These are phyloP conservation scores for Hydractinia symbiolongicarpus DNA, from an alignment of 30 jellyfish, hydroid and myxozoan genomes.

Conservation along the genomic window DNA sequence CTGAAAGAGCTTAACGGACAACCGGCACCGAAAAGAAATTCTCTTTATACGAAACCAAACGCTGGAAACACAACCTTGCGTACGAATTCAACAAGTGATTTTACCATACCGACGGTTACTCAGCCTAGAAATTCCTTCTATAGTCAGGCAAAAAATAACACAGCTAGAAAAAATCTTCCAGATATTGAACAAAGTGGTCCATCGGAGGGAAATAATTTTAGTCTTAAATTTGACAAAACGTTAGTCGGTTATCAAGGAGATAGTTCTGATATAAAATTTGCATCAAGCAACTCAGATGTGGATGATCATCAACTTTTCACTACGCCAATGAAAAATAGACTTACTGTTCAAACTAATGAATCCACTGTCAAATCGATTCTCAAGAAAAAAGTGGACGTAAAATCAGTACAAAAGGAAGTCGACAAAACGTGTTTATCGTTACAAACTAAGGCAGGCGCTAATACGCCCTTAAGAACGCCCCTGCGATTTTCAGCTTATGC, in stretches of 20 bases:
- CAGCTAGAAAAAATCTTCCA: neutral
- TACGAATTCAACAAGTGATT: neutral
- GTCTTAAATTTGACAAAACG: slow-evolving; percentile 18
- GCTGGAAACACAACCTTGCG: neutral
- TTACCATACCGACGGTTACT: neutral
- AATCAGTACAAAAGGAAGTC: neutral
- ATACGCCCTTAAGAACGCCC: neutral
- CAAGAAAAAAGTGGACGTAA: neutral
- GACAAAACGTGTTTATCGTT: neutral
- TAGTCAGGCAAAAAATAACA: neutral
- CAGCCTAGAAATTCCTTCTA: neutral
- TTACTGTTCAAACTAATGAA: neutral
- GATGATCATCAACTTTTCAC: neutral
- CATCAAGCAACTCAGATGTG: neutral
- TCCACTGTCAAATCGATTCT: neutral
- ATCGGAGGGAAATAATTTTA: no score
- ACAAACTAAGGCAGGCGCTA: neutral
- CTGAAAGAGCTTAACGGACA: slow-evolving; percentile 26
- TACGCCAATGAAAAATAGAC: neutral
- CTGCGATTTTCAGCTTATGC: slow-evolving; percentile 13
- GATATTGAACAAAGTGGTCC: neutral
- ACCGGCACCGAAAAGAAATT: neutral
- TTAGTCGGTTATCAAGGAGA: slow-evolving; percentile 43
- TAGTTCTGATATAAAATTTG: neutral
- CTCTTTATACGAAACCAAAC: neutral